Evolutionary conservation across 2,113 vertebrate species (phyloP).

Genomic region (Xenus cinereus): DNA sequence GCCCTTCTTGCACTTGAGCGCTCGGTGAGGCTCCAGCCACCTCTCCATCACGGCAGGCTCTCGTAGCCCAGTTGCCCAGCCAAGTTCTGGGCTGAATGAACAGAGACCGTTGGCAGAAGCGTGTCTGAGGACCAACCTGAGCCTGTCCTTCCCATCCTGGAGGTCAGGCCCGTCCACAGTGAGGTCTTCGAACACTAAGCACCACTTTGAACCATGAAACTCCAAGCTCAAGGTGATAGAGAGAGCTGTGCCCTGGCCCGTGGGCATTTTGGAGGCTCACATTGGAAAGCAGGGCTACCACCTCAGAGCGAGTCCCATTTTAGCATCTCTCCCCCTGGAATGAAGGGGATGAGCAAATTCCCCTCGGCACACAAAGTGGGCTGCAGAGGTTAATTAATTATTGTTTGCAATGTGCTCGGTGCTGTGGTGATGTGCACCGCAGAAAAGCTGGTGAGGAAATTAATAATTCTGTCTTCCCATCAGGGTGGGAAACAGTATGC

Average conservation of each 20-base stretch:
- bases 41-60: not conserved
- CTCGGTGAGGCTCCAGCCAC: accelerated
- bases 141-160: not conserved
- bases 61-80: not conserved
- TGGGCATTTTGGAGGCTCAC: accelerated
- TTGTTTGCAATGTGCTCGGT: not conserved
- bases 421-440: not conserved
- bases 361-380: accelerated
- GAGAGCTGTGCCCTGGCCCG: not conserved
- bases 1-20: accelerated
- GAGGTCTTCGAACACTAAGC: not conserved
- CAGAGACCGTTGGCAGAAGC: accelerated
- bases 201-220: accelerated
- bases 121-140: not conserved
- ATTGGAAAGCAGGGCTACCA: not conserved
- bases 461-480: not conserved
- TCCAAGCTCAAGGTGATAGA: accelerated
- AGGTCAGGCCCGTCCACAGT: accelerated
- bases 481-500: not conserved
- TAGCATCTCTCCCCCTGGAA: not conserved
- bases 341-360: not conserved
- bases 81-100: not conserved
- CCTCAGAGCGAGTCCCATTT: not conserved
- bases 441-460: not conserved
- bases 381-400: not conserved